Evolutionary conservation across 2,797 vertebrate genomes (phyloP), one percentile per base, ranked within the genome.

Genomic region (Molossus alvarezi): DNA sequence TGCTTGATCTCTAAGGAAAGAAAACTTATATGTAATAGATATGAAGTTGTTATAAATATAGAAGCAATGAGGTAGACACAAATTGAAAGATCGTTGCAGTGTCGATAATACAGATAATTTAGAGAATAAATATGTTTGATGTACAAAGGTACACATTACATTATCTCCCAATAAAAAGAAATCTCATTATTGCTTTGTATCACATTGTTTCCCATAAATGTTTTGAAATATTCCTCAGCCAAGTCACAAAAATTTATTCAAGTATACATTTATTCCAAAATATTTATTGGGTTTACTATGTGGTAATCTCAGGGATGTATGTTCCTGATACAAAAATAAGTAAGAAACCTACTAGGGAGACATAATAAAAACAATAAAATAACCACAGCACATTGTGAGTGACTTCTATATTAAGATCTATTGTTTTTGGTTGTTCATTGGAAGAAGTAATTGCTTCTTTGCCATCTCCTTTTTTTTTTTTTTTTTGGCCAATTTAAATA

Each of bases 241-340:
- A 95, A 90, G 3, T 67, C 23, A 90, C 53, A 91, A 41, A 89
- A 51, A 20, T 82, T 77, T 71, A 88, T 65, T 79, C 45, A 94
- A 25, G n/a, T 37, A 60, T 62, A 12, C 37, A 58, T 93, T 58
- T 76, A 71, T 80, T 86, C 9, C 45, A 65, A 12, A 67, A 51
- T 6, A 94, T 10, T 29, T 80, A 27, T 64, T 91, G 14, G 79
- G 15, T 77, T 86, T 84, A 55, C 20, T 75, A 12, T 20, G 2
- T 62, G 64, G n/a, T 89, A 69, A 82, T 13, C 15, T 51, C 18
- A 71, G 9, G 1, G 27, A 80, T 29, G 3, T 29, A 25, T 1
- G 45, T 62, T 77, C 53, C 21, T 84, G 29, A 57, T 73, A 75
- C 0, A 89, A 75, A 92, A 83, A 90, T 23, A 57, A 60, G 14